Evolutionary conservation across 2,888 invertebrate genomes (phyloP).

Genomic region (Megastigmus dorsalis): DNA sequence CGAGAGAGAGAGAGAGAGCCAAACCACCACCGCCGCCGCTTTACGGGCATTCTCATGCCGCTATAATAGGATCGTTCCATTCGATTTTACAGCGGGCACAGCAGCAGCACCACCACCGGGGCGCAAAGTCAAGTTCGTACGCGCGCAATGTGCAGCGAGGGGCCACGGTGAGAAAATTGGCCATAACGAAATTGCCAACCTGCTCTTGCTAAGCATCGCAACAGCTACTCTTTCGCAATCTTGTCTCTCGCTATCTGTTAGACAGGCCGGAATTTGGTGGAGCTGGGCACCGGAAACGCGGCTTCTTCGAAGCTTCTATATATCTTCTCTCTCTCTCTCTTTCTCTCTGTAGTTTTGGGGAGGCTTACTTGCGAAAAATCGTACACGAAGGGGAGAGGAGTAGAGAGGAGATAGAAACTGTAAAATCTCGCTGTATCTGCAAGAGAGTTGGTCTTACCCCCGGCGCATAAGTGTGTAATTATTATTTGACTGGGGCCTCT

Average conservation of each 20-base stretch:
- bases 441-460: neutral
- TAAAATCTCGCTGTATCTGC: constrained; percentile 13
- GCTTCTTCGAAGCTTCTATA: constrained; percentile 26
- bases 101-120: no score
- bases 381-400: no score
- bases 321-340: neutral
- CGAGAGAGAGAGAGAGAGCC: no score
- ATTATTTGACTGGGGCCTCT: constrained; percentile 26
- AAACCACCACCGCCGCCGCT: no score
- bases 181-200: constrained; percentile 30
- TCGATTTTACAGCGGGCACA: constrained; percentile 23
- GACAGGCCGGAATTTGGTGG: constrained; percentile 5
- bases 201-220: no score
- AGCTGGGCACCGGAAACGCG: constrained; percentile 7
- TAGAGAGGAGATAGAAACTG: constrained; percentile 5
- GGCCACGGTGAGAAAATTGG: constrained; percentile 33
- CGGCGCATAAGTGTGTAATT: constrained; percentile 36
- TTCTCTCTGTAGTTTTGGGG: no score
- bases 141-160: no score
- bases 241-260: constrained; percentile 7
- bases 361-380: no score
- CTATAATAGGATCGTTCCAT: constrained; percentile 39
- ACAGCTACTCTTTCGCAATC: constrained; percentile 4
- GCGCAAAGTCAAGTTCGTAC: constrained; percentile 41
- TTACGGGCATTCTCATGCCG: constrained; percentile 5